A percentile compares a stretch with the other conserved stretches of the same genome.
Evolutionary conservation across 2,797 vertebrate species (phyloP).

Genomic region (Coilia nasus): DNA sequence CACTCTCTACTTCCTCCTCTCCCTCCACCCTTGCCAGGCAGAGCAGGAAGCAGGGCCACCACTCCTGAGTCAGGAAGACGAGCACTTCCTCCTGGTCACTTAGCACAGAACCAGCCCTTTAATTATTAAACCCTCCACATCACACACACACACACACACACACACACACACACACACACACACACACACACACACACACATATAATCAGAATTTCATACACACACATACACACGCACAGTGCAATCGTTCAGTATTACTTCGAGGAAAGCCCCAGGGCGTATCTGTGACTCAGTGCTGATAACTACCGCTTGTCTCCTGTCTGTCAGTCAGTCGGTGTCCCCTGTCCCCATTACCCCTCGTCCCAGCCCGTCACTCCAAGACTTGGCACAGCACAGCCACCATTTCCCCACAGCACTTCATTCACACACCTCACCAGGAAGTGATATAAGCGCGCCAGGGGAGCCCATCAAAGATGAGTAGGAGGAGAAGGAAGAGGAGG

Average conservation of each 20-base stretch:
- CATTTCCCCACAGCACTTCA: conserved; percentile 47
- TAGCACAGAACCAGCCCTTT: background rate
- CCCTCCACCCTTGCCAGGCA: conserved; percentile 50
- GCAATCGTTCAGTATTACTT: background rate
- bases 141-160: background rate
- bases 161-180: background rate
- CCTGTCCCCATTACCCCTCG: background rate
- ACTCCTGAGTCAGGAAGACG: conserved; percentile 47
- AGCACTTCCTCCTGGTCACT: conserved; percentile 35
- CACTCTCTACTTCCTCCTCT: conserved; percentile 17
- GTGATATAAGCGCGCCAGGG: conserved; percentile 35
- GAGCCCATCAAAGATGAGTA: conserved; percentile 41
- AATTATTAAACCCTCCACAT: background rate
- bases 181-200: background rate
- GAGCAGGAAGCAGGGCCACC: conserved; percentile 40
- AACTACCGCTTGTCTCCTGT: too few relatives aligned
- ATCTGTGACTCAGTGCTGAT: too few relatives aligned
- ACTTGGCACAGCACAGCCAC: conserved; percentile 10
- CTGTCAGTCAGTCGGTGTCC: too few relatives aligned
- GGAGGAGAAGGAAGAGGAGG: conserved; percentile 28
- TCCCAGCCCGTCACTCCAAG: background rate
- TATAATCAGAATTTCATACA: background rate
- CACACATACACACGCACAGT: background rate
- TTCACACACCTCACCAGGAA: conserved; percentile 40
- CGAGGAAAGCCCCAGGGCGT: background rate